Conservation (phyloP, 2,797 vertebrate genomes). For the Lithobates pipiens region DNA sequence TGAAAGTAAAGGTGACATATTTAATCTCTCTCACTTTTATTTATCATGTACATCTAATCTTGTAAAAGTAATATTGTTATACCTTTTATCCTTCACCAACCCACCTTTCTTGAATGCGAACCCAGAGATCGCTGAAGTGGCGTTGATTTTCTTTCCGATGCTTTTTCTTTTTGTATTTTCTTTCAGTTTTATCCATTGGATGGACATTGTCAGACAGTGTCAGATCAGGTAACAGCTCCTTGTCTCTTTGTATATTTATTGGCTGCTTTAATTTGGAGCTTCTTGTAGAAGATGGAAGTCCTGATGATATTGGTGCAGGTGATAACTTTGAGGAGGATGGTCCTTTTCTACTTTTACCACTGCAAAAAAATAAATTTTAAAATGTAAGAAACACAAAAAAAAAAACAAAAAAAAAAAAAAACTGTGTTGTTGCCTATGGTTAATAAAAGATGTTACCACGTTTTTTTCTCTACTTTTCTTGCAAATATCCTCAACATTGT, state of each 20-base stretch:
- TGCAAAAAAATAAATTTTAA: slow-evolving; percentile 40
- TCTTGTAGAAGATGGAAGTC: slow-evolving; percentile 47
- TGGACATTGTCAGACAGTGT: slow-evolving; percentile 76
- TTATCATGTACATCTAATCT: neutral
- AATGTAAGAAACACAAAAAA: neutral
- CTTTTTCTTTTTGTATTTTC: slow-evolving; percentile 83
- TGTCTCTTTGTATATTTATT: slow-evolving; percentile 56
- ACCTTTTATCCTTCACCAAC: neutral
- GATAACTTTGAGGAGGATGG: slow-evolving; percentile 32
- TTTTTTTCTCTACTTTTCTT: no score
- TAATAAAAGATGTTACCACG: no score
- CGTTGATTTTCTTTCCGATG: slow-evolving; percentile 80
- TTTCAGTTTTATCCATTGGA: slow-evolving; percentile 77
- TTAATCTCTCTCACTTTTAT: neutral
- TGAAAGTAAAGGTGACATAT: no score
- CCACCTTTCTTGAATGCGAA: slow-evolving; percentile 88
- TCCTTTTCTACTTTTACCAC: slow-evolving; percentile 59
- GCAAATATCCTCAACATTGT: no score
- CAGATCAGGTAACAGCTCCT: slow-evolving; percentile 72
- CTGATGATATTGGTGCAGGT: neutral
- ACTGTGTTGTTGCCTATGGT: neutral
- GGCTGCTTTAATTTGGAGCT: slow-evolving; percentile 63
- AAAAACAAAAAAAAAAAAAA: neutral
- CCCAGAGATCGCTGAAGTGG: slow-evolving; percentile 90
- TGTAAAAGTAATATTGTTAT: neutral